Evolutionary conservation across 2,888 invertebrate species (phyloP).

Genomic region (Sinelater perroti): DNA sequence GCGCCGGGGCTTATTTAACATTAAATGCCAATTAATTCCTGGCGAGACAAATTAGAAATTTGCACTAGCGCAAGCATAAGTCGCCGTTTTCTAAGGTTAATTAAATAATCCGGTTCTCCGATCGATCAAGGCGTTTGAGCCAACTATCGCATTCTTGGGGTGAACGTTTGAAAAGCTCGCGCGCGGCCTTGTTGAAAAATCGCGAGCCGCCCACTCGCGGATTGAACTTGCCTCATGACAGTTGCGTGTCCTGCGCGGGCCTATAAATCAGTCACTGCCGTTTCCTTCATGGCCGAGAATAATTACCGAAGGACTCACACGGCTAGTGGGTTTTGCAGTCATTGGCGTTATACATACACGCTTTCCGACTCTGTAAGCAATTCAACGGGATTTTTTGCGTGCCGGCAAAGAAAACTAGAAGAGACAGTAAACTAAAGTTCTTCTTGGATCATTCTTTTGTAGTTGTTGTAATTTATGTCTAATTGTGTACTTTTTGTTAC

Average conservation of each 20-base stretch:
- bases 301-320: conserved; percentile 39
- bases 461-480: too few relatives aligned
- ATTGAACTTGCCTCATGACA: conserved; percentile 44
- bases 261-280: conserved; percentile 43
- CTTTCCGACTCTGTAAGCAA: too few relatives aligned
- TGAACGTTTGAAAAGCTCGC: conserved; percentile 8
- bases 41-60: conserved; percentile 1
- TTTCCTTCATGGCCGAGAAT: conserved; percentile 43
- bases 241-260: conserved; percentile 44
- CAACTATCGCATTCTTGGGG: neutral
- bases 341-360: conserved; percentile 27
- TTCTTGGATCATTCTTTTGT: too few relatives aligned
- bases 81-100: neutral
- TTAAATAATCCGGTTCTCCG: neutral
- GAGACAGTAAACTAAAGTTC: too few relatives aligned
- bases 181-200: conserved; percentile 38
- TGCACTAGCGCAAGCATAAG: neutral
- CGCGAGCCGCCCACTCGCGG: conserved; percentile 41
- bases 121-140: neutral
- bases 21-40: conserved; percentile 2
- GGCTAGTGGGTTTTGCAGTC: conserved; percentile 31
- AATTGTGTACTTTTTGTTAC: too few relatives aligned
- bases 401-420: too few relatives aligned
- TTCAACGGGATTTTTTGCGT: too few relatives aligned
- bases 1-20: neutral